These are phyloP conservation scores for Eupithecia insigniata DNA, from an alignment of 2,888 invertebrate genomes.

Conservation along the genomic window DNA sequence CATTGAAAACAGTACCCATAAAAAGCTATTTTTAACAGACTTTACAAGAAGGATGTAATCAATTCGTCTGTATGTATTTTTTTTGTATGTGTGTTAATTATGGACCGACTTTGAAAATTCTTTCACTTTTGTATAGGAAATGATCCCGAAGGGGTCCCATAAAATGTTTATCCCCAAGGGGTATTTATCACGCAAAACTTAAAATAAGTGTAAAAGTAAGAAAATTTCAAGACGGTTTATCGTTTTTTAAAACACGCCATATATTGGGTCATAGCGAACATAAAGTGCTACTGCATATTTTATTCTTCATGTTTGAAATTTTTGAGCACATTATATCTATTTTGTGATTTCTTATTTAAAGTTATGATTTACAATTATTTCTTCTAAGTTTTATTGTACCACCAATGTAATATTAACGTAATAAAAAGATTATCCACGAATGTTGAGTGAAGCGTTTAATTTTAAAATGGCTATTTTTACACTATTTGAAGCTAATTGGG, in stretches of 20 bases:
- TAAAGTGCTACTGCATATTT: background rate
- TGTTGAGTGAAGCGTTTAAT: background rate
- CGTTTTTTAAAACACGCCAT: too few relatives aligned
- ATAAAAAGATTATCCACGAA: background rate
- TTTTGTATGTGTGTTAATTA: too few relatives aligned
- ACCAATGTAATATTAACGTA: background rate
- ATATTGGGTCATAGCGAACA: background rate
- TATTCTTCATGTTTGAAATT: background rate
- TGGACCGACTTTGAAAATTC: too few relatives aligned
- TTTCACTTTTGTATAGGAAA: too few relatives aligned
- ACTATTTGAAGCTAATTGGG: background rate
- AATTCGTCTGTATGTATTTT: too few relatives aligned
- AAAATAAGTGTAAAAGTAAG: too few relatives aligned
- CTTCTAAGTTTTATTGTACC: background rate
- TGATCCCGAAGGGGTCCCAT: too few relatives aligned
- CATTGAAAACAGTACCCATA: background rate
- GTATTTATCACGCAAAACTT: too few relatives aligned
- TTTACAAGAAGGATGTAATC: too few relatives aligned
- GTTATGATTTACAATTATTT: background rate
- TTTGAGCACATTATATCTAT: background rate
- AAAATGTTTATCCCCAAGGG: too few relatives aligned
- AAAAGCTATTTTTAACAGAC: too few relatives aligned
- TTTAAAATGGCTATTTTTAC: background rate
- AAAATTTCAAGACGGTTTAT: too few relatives aligned
- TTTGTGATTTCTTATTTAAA: background rate